These are phyloP conservation scores for Drosophila nigrodunni DNA, from an alignment of 1,140 invertebrate species.

Conservation along the genomic window DNA sequence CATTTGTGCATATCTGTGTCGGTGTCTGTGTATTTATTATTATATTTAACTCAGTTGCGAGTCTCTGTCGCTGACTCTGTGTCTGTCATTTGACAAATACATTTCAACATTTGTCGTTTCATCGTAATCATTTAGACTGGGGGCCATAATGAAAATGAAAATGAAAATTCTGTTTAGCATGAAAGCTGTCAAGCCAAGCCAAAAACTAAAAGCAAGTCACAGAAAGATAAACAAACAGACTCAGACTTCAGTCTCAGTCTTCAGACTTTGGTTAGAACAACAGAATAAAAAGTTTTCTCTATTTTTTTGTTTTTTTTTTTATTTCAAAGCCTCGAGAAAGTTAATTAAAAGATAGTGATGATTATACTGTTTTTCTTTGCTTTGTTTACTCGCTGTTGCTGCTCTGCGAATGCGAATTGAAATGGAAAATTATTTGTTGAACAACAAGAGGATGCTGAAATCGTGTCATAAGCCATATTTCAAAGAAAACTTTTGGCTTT, in stretches of 20 bases:
- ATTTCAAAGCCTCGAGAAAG: slow-evolving; percentile 56
- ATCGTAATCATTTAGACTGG: slow-evolving; percentile 63
- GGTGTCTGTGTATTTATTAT: neutral
- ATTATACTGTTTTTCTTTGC: slow-evolving; percentile 46
- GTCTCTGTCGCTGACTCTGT: neutral
- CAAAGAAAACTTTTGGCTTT: slow-evolving; percentile 11
- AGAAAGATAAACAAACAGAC: slow-evolving; percentile 30
- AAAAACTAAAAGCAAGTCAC: slow-evolving; percentile 67
- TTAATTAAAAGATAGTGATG: slow-evolving; percentile 82
- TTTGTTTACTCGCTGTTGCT: slow-evolving; percentile 13
- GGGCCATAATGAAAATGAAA: slow-evolving; percentile 47
- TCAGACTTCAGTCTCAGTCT: slow-evolving; percentile 15
- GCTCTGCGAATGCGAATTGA: slow-evolving; percentile 26
- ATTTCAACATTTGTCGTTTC: slow-evolving; percentile 32
- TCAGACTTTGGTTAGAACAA: slow-evolving; percentile 16
- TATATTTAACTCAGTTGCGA: neutral
- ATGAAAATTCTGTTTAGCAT: slow-evolving; percentile 58
- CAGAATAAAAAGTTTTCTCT: slow-evolving; percentile 31
- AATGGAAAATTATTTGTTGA: slow-evolving; percentile 42
- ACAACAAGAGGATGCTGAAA: slow-evolving; percentile 30
- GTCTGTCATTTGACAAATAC: slow-evolving; percentile 53
- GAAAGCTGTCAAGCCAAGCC: slow-evolving; percentile 57
- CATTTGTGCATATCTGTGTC: slow-evolving; percentile 14
- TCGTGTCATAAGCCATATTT: slow-evolving; percentile 57
- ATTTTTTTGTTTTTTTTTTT: slow-evolving; percentile 39